A percentile compares a stretch with the other conserved stretches of the same genome.
phyloP scores from a whole-genome alignment of 2,888 invertebrate genomes.

The Noctua pronuba region DNA sequence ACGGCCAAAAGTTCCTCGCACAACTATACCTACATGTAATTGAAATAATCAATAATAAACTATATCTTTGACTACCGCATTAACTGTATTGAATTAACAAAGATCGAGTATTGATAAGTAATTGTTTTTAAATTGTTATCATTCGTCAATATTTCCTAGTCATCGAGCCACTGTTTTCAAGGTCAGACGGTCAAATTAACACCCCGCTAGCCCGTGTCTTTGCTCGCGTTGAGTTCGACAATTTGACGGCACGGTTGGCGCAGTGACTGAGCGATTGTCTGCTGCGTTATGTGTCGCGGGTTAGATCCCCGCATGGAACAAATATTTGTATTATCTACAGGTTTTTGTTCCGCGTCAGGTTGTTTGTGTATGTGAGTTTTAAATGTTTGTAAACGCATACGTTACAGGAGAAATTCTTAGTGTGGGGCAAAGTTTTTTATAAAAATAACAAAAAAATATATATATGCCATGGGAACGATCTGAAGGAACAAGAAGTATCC shows the following conservation, averaged over 20 bases:
- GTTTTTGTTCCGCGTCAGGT: too few species aligned
- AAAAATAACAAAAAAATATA: too few species aligned
- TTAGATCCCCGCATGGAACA: too few species aligned
- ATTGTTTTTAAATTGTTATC: background rate
- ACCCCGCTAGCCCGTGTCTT: background rate
- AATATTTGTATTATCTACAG: too few species aligned
- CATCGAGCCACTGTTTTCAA: background rate
- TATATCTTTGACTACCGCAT: background rate
- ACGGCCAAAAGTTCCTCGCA: background rate
- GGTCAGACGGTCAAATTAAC: background rate
- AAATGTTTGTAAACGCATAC: too few species aligned
- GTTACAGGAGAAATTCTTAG: too few species aligned
- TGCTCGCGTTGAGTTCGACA: background rate
- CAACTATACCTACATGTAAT: background rate
- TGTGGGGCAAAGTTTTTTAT: too few species aligned
- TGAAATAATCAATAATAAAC: background rate
- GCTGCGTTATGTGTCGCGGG: too few species aligned
- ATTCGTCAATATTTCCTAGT: background rate
- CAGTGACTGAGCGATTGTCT: too few species aligned
- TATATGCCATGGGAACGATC: background rate
- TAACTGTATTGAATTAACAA: background rate
- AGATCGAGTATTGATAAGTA: background rate
- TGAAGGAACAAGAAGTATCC: too few species aligned
- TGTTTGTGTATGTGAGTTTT: too few species aligned
- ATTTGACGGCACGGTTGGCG: too few species aligned